Evolutionary conservation across 2,797 vertebrate genomes (phyloP), one percentile per base, ranked within the genome.

Genomic region (Pangasius sanitwongsei): DNA sequence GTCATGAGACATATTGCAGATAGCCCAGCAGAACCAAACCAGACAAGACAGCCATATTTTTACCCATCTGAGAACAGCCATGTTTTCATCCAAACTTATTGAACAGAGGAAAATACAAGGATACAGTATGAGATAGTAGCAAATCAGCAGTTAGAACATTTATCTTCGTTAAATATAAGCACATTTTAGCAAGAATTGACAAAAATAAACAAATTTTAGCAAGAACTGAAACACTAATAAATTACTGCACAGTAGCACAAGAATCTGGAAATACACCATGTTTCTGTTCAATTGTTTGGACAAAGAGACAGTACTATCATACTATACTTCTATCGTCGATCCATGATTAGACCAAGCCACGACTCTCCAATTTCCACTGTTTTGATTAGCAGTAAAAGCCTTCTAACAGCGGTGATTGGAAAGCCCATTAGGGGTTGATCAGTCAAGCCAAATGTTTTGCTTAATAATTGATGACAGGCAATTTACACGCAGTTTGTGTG

Each of bases 391-490:
- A 88, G 81, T 89, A 90, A 91, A 91, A 87, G 61, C 83, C 34
- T 67, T 85, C 81, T 88, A 90, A 87, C 77, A 90, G 87, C 88
- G 89, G 88, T 90, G 88, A 93, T 92, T 91, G 90, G 90, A 91
- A 89, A 90, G 87, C 90, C 82, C 89, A 93, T 92, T 93, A 90
- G 91, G 81, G 61, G 88, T 89, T 90, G 89, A 90, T 92, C 92
- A 92, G 90, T 93, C 92, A 87, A 67, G 82, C 75, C 83, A 91
- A 92, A 92, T 93, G 91, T 86, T 85, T 85, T 48, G 77, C 65
- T 93, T 89, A 93, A 92, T 93, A 93, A 93, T 93, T 92, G 72
- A 93, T 92, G 91, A 89, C 87, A 89, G 81, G 89, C 89, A 89
- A 89, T 92, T 90, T 90, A 91, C 91, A 90, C 87, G 86, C 75